These are phyloP conservation scores for Neuroscelio doddi DNA, from an alignment of 2,888 invertebrate species.

Conservation along the genomic window DNA sequence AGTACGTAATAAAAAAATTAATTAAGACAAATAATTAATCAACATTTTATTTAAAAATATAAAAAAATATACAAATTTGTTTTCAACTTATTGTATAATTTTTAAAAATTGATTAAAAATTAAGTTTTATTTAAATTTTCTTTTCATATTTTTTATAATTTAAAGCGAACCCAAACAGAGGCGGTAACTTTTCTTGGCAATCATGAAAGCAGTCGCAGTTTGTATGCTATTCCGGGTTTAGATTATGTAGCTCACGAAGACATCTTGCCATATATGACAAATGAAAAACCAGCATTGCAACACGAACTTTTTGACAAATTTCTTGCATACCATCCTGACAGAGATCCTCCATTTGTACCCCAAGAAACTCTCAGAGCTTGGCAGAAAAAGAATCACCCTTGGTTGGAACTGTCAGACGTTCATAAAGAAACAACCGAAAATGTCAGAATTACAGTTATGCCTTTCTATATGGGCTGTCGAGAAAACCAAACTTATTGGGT, in stretches of 20 bases:
- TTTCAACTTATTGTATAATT: too few relatives aligned
- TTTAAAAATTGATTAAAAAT: too few relatives aligned
- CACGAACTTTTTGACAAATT: conserved; percentile 99
- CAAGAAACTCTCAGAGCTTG: conserved; percentile 94
- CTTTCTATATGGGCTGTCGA: conserved; percentile 97
- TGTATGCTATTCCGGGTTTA: conserved; percentile 96
- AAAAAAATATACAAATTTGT: too few relatives aligned
- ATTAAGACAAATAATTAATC: conserved; percentile 3
- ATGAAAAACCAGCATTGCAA: conserved; percentile 90
- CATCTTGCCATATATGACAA: conserved; percentile 93
- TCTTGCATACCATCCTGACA: conserved; percentile 84
- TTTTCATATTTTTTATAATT: conserved; percentile 6
- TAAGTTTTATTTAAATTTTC: too few relatives aligned
- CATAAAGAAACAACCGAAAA: conserved; percentile 98
- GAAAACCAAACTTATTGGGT: conserved; percentile 96
- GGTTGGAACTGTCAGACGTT: conserved; percentile 96
- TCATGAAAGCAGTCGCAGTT: conserved; percentile 93
- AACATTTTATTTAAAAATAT: too few relatives aligned
- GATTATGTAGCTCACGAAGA: conserved; percentile 99
- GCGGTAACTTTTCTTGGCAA: conserved; percentile 97
- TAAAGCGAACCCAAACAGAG: conserved; percentile 96
- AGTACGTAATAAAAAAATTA: too few relatives aligned
- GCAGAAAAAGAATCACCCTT: conserved; percentile 98
- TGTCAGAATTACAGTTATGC: conserved; percentile 97
- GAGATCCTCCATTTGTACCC: conserved; percentile 90